These are phyloP conservation scores for Halictus rubicundus DNA, from an alignment of 1,140 invertebrate species.

Conservation along the genomic window DNA sequence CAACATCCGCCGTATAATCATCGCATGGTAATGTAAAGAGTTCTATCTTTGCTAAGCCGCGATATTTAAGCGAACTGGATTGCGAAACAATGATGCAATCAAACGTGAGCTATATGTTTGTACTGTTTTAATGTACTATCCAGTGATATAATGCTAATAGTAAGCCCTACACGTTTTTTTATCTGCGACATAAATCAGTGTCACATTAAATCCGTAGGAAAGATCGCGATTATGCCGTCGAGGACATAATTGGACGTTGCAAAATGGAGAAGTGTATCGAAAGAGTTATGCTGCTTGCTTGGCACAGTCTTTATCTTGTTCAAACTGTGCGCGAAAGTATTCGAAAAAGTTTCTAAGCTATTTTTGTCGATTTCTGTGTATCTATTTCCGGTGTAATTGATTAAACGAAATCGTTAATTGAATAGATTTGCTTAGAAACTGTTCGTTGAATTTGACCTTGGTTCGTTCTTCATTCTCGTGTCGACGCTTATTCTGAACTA, in stretches of 20 bases:
- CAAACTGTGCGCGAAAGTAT: not conserved
- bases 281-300: not conserved
- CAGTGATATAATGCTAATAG: not conserved
- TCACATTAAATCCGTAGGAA: not conserved
- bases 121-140: not conserved
- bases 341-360: no score
- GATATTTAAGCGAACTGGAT: not conserved
- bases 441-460: no score
- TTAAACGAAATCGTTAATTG: no score
- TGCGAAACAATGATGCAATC: not conserved
- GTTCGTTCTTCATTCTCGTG: no score
- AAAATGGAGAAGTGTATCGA: not conserved
- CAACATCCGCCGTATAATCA: not conserved
- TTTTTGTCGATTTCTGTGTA: no score
- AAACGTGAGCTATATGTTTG: not conserved
- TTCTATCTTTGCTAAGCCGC: not conserved
- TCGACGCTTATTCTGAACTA: no score
- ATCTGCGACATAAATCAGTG: slow-evolving; percentile 1
- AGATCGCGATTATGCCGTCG: not conserved
- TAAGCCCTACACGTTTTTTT: not conserved
- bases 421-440: no score
- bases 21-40: not conserved
- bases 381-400: no score
- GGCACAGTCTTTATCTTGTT: not conserved
- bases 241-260: not conserved